Evolutionary conservation across 1,140 invertebrate genomes (phyloP), one percentile per base, ranked within the genome.

Genomic region (Drusus annulatus): DNA sequence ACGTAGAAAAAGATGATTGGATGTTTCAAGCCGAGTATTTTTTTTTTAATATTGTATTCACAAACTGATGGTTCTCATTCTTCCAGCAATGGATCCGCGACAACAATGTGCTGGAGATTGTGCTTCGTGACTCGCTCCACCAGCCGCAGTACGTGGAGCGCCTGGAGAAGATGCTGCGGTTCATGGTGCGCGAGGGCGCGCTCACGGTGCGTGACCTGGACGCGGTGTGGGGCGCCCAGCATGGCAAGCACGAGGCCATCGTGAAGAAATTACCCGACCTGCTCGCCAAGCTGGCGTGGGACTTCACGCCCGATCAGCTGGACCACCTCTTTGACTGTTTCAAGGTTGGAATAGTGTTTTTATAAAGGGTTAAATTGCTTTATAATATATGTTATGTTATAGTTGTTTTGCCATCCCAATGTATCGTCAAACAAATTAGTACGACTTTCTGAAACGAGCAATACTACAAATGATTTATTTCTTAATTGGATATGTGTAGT

Each of bases 141-240:
- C 98, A 99, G 86, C 98, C 98, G 1, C 97, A 98, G 86, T 99
- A 99, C 89, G 98, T 99, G 25, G 98, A 99, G 85, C 98, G 99
- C 86, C 88, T 99, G 83, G 98, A 99, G 86, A 99, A 99, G 91
- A 99, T 99, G 86, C 92, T 99, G 79, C 93, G 98, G 73, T 99
- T 99, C 89, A 95, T 99, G 85, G 98, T 99, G 81, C 98, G 98
- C 90, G 97, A 98, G 87, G 95, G 96, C 84, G 95, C 97, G 10
- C 89, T 99, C 31, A 97, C 97, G 10, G 90, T 97, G 25, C 93
- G 95, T 79, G 98, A 99, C 88, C 90, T 99, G 74, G 98, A 99
- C 87, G 95, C 96, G 16, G 95, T 99, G 63, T 99, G 98, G 98
- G 94, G 96, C 50, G 97, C 98, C 8, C 98, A 99, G 88, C 95